Evolutionary conservation across 2,113 vertebrate genomes (phyloP), one percentile per base, ranked within the genome.

Genomic region (Xenopus laevis): DNA sequence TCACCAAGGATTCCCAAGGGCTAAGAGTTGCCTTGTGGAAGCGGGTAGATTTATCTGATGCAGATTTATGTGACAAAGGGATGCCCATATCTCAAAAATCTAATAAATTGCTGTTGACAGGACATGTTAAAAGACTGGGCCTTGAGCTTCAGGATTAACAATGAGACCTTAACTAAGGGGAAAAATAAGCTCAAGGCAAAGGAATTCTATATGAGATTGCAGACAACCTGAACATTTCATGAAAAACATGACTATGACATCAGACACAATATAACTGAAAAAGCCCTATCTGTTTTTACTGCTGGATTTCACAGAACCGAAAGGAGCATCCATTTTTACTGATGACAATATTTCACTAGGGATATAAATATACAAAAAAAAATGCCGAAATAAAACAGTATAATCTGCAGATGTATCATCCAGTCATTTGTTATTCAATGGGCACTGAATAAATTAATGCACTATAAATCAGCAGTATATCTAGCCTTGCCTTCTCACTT

Each of bases 51-150:
- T 84, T 82, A 82, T 83, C 80, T 79, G 74, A 77, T 82, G 76
- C 2, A 7, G 80, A 79, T 81, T 86, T 86, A 82, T 78, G 80
- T 80, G 82, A 81, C 74, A 82, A 83, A 83, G 84, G 81, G 1
- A 77, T 82, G 79, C n/a, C 81, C 0, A 70, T 79, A 84, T 59
- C 52, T 52, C 30, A 81, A 78, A 18, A 76, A 80, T 79, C 74
- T 84, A 83, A 69, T 81, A 83, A 62, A 76, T 83, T 80, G 55
- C 45, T 4, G 47, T 74, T 86, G 81, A 81, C 65, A 81, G 73
- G 20, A 78, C 23, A 21, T 83, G 77, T 46, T 64, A 15, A 55
- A 73, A 71, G 65, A 74, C 71, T 58, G 2, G 70, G 74, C 65
- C 80, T 69, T 79, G 73, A 82, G 77, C 53, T 81, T 33, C 30